These are phyloP conservation scores for Heliconius hortense DNA, from an alignment of 2,888 invertebrate species.

Conservation along the genomic window DNA sequence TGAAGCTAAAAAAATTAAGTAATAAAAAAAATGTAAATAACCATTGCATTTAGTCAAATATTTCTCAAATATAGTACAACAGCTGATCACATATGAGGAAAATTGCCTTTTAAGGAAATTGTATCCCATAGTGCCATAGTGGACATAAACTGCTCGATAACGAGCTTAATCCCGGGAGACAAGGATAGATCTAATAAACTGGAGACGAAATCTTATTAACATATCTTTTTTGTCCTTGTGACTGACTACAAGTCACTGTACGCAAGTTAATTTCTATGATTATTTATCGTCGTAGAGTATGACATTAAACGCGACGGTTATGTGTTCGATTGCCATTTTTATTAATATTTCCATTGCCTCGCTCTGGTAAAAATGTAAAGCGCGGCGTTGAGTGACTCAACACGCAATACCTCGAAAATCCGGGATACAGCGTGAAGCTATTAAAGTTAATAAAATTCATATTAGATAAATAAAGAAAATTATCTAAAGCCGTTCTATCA, in stretches of 20 bases:
- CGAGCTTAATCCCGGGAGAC: constrained; percentile 15
- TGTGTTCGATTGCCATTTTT: no score
- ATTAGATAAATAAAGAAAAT: no score
- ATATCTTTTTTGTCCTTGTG: neutral
- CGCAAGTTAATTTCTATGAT: neutral
- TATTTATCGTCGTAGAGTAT: neutral
- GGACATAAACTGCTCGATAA: constrained; percentile 15
- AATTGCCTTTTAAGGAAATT: constrained; percentile 9
- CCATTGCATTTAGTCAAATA: neutral
- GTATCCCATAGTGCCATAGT: neutral
- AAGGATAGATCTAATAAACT: constrained; percentile 12
- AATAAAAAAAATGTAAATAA: no score
- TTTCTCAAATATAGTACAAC: neutral
- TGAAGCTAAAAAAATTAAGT: no score
- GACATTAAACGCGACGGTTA: no score
- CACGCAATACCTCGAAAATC: no score
- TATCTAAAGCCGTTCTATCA: neutral
- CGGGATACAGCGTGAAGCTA: no score
- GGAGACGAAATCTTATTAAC: neutral
- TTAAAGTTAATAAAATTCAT: neutral
- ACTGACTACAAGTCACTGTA: neutral
- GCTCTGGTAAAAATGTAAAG: no score
- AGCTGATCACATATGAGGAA: neutral
- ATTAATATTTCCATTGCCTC: no score
- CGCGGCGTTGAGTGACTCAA: no score